Evolutionary conservation across 2,888 invertebrate genomes (phyloP).

Genomic region (Troilus luridus): DNA sequence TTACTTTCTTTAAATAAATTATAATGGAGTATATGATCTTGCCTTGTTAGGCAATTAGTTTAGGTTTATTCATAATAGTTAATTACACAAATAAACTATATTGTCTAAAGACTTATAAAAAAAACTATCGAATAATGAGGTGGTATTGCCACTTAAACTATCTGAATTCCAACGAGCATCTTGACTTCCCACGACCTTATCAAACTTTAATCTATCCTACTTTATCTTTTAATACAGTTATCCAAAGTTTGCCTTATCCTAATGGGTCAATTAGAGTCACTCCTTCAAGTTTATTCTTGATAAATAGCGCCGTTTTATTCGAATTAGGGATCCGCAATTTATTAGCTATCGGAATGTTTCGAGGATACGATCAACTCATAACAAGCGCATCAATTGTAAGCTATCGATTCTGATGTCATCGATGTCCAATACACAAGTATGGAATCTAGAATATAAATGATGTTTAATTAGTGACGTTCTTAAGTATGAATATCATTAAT

Average conservation of each 20-base stretch:
- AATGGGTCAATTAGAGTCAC: background rate
- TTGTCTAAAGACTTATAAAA: background rate
- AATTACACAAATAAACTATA: background rate
- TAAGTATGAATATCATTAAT: too few species aligned
- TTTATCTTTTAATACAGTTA: slow-evolving; percentile 5
- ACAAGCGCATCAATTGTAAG: background rate
- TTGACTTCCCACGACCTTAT: background rate
- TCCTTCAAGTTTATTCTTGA: background rate
- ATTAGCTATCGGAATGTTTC: background rate
- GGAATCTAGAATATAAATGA: background rate
- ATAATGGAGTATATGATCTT: too few species aligned
- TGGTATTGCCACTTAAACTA: background rate
- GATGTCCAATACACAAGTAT: background rate
- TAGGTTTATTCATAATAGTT: background rate
- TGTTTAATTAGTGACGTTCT: background rate
- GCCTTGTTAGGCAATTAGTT: too few species aligned
- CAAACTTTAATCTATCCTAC: background rate
- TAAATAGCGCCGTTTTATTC: background rate
- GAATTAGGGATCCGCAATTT: background rate
- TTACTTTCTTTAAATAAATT: too few species aligned
- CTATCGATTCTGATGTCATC: background rate
- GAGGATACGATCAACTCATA: background rate
- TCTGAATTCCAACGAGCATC: background rate
- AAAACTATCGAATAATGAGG: background rate
- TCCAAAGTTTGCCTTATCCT: background rate